phyloP scores from a whole-genome alignment of 1,140 invertebrate species.

The Pseudomyrmex sp. region DNA sequence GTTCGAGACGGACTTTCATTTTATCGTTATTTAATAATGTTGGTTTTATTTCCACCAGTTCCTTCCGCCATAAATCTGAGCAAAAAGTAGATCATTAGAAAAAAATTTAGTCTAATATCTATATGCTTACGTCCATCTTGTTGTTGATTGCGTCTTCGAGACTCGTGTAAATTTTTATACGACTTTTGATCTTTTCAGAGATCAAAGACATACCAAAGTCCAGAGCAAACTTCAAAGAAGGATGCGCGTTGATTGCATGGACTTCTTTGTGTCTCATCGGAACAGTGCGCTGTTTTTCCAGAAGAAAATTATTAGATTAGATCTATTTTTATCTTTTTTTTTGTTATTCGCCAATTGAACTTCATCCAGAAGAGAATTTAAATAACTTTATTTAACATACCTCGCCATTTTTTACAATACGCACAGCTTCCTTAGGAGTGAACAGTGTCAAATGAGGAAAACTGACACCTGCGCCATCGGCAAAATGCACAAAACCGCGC shows the following conservation, averaged over 20 bases:
- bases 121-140: conserved; percentile 87
- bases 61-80: conserved; percentile 88
- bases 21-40: conserved; percentile 87
- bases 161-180: conserved; percentile 89
- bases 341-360: neutral
- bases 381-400: conserved; percentile 79
- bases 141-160: conserved; percentile 86
- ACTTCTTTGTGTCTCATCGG: conserved; percentile 94
- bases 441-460: conserved; percentile 91
- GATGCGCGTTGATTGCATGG: conserved; percentile 91
- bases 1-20: conserved; percentile 87
- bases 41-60: conserved; percentile 86
- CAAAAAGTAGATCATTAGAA: neutral
- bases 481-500: conserved; percentile 90
- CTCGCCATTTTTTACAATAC: conserved; percentile 93
- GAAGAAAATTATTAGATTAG: conserved; percentile 66
- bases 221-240: conserved; percentile 91
- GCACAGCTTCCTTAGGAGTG: conserved; percentile 90
- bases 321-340: too few relatives aligned
- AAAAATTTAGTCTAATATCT: neutral
- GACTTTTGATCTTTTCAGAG: conserved; percentile 92
- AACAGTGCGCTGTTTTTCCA: conserved; percentile 88
- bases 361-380: neutral
- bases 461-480: conserved; percentile 90
- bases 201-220: conserved; percentile 93